A percentile compares a stretch with the other conserved stretches of the same genome.
These are phyloP conservation scores for Cyanoderma ruficeps DNA, from an alignment of 2,113 vertebrate species.

Conservation along the genomic window DNA sequence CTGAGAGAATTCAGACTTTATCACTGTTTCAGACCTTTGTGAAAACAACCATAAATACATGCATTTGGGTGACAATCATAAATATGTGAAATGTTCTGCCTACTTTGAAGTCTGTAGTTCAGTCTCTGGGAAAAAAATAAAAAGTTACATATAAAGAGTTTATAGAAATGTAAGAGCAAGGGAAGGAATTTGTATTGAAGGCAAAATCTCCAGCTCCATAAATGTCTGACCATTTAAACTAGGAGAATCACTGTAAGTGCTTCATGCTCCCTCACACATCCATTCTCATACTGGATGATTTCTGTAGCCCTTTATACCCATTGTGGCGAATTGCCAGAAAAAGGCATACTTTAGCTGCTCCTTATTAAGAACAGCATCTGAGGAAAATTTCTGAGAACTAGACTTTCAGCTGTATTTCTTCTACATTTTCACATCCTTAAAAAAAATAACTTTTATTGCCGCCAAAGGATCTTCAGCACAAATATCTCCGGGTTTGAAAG, in stretches of 20 bases:
- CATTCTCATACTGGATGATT: neutral
- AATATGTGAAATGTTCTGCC: neutral
- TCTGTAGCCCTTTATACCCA: conserved; percentile 23
- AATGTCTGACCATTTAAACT: neutral
- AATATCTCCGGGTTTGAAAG: conserved; percentile 11
- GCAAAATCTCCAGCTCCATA: neutral
- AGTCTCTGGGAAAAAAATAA: neutral
- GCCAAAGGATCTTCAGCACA: neutral
- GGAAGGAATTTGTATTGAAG: conserved; percentile 11
- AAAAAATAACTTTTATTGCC: neutral
- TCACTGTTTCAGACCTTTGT: neutral
- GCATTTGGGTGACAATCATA: conserved; percentile 26
- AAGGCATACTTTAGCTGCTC: neutral
- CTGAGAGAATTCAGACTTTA: neutral
- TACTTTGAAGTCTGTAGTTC: conserved; percentile 30
- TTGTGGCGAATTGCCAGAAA: neutral
- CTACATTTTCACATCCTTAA: neutral
- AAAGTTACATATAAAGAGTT: neutral
- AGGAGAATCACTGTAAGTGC: neutral
- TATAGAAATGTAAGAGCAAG: neutral
- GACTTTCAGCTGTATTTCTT: conserved; percentile 9
- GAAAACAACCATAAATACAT: conserved; percentile 21
- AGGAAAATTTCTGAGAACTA: conserved; percentile 20
- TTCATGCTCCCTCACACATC: neutral
- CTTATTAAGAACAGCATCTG: conserved; percentile 38